Evolutionary conservation across 2,888 invertebrate genomes (phyloP), one percentile per base, ranked within the genome.

Genomic region (Apamea epomidion): DNA sequence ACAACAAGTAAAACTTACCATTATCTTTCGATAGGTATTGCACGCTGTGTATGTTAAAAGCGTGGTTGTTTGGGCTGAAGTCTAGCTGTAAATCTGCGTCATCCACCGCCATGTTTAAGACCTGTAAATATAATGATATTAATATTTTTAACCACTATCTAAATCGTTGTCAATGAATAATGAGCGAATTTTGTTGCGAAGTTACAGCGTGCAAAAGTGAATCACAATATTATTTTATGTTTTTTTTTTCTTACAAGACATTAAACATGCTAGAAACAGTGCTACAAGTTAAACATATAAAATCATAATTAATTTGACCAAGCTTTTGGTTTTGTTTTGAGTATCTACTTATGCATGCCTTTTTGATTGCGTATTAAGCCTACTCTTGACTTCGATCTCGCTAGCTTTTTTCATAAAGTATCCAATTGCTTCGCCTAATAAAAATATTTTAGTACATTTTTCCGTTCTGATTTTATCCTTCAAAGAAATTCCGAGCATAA

Each of bases 61-160:
- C 98, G 92, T 99, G 99, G 94, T 99, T 99, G 88, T 98, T 98
- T 6, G 96, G 90, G 94, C 99, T 98, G 93, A 99, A 98, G 94
- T 99, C 99, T 78, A 99, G 95, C 92, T 99, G 99, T 60, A 99
- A 93, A 93, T 99, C 99, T 82, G 98, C 98, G 90, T 99, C 99
- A 4, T 98, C 98, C 5, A 99, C 99, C 85, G 99, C 98, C 99
- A 99, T 99, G 88, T 99, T 99, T 5, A 99, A 96, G 67, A 99
- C 98, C 97, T 97, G 89, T 0, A 90, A 42, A 58, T 18, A 12
- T 14, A 6, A 4, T 21, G 16, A 16, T 37, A 64, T 51, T n/a
- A 51, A 7, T 42, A 51, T 42, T 29, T 29, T 29, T 29, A 7
- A 14, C 1, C 0, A n/a, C 1, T 5, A 64, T 4, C 12, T 25